These are phyloP conservation scores for Anguilla pacifica DNA, from an alignment of 2,797 vertebrate genomes.

Conservation along the genomic window DNA sequence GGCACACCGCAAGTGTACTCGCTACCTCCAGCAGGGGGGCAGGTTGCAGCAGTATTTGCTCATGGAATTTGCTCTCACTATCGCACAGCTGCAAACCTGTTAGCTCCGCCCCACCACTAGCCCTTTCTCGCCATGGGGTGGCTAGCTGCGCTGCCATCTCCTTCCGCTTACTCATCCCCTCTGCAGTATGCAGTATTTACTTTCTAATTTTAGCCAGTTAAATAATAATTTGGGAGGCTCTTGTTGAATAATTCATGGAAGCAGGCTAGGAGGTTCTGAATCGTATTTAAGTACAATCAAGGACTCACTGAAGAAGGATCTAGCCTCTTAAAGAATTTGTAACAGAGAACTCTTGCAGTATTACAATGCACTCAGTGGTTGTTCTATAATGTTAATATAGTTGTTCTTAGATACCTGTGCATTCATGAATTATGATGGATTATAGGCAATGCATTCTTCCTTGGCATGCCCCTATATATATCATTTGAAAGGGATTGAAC, in stretches of 20 bases:
- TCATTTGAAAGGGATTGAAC: neutral
- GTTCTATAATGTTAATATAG: neutral
- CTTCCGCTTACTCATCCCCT: too few species aligned
- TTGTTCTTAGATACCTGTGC: neutral
- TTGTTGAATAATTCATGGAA: neutral
- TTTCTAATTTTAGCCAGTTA: neutral
- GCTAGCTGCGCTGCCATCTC: too few species aligned
- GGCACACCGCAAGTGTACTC: too few species aligned
- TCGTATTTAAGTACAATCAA: neutral
- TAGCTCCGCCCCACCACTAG: too few species aligned
- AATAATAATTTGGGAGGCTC: neutral
- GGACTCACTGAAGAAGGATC: neutral
- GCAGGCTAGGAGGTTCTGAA: neutral
- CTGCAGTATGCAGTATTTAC: neutral
- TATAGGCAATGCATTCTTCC: neutral
- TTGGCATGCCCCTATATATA: neutral
- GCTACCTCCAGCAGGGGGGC: too few species aligned
- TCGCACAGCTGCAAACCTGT: too few species aligned
- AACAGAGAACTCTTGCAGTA: neutral
- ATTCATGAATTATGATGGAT: constrained; percentile 1
- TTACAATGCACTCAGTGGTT: neutral
- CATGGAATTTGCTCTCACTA: too few species aligned
- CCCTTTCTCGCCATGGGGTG: too few species aligned
- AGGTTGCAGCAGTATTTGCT: too few species aligned
- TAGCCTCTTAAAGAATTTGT: neutral